Percentiles rank a stretch among this genome's conserved stretches.
Evolutionary conservation across 30 jellyfish, hydroid and myxozoan species (phyloP).

Genomic region (Pelagia noctiluca): DNA sequence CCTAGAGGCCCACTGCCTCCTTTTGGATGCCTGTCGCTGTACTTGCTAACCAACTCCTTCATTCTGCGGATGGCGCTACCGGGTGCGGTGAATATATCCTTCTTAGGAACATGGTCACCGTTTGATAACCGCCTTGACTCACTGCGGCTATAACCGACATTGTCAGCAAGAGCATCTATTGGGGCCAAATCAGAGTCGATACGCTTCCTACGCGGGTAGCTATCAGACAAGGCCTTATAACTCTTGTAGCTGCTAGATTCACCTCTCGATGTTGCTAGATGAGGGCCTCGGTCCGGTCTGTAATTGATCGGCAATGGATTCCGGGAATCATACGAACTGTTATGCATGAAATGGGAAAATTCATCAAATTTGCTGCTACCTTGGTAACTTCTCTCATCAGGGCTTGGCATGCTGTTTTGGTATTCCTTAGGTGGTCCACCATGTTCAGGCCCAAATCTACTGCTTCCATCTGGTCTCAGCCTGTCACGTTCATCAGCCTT

Average conservation of each 20-base stretch:
- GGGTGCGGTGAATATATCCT: conserved; percentile 68
- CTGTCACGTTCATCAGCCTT: conserved; percentile 55
- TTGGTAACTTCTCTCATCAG: conserved; percentile 21
- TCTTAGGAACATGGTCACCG: conserved; percentile 21
- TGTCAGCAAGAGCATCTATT: conserved; percentile 39
- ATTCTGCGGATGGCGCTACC: conserved; percentile 73
- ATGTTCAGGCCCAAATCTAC: conserved; percentile 42
- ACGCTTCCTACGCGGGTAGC: conserved; percentile 15
- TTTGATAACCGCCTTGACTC: neutral
- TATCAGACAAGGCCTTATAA: neutral
- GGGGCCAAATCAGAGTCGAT: conserved; percentile 56
- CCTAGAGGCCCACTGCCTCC: conserved; percentile 10
- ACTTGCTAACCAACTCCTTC: conserved; percentile 69
- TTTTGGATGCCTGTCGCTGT: conserved; percentile 57
- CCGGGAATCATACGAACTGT: conserved; percentile 34
- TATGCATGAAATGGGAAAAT: neutral
- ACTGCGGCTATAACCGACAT: conserved; percentile 25
- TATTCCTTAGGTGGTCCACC: conserved; percentile 12
- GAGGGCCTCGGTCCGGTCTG: conserved; percentile 28
- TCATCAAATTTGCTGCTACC: neutral
- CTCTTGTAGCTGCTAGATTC: neutral
- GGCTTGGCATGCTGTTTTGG: neutral
- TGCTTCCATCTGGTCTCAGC: no score
- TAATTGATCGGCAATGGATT: conserved; percentile 52
- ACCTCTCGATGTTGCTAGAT: neutral